phyloP scores from a whole-genome alignment of 2,113 vertebrate genomes.

The Meles meles region DNA sequence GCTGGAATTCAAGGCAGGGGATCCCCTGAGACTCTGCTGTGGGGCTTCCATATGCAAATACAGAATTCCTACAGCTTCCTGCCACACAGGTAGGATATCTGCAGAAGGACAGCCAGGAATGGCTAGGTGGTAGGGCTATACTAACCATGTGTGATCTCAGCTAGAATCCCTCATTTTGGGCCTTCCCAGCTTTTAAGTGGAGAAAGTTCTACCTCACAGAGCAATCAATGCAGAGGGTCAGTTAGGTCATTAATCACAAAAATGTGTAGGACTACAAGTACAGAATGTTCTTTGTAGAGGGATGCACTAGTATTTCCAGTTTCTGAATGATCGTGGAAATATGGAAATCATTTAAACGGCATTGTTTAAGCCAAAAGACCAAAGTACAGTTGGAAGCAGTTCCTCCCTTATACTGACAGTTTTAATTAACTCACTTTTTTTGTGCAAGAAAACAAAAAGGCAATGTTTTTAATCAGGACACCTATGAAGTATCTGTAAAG shows the following conservation, averaged over 20 bases:
- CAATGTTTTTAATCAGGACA: slow-evolving; percentile 37
- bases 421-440: slow-evolving; percentile 44
- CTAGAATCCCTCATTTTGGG: not conserved
- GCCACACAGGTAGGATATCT: not conserved
- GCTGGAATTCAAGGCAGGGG: not conserved
- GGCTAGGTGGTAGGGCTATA: not conserved
- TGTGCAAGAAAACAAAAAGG: slow-evolving; percentile 21
- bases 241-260: not conserved
- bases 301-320: not conserved
- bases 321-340: not conserved
- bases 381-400: not conserved
- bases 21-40: not conserved
- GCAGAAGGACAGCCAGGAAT: not conserved
- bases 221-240: not conserved
- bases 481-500: not conserved
- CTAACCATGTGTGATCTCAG: not conserved
- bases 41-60: not conserved
- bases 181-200: not conserved
- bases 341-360: slow-evolving; percentile 13
- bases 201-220: not conserved
- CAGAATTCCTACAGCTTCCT: not conserved
- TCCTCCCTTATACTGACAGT: not conserved
- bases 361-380: slow-evolving; percentile 10
- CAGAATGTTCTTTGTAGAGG: not conserved
- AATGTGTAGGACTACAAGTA: not conserved